phyloP scores from a whole-genome alignment of 2,113 vertebrate species.

The Tinamus guttatus region DNA sequence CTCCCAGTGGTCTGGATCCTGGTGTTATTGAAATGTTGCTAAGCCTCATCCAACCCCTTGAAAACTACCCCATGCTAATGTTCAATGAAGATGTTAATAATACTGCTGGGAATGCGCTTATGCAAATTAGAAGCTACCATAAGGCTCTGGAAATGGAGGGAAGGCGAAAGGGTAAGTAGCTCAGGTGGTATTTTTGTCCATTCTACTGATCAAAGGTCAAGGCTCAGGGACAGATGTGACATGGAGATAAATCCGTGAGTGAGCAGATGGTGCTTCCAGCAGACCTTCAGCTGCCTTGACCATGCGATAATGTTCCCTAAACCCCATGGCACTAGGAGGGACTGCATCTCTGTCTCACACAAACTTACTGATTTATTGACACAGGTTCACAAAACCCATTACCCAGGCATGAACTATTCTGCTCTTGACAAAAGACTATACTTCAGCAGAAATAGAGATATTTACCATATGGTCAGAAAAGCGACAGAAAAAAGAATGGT shows the following conservation, averaged over 20 bases:
- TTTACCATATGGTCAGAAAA: not conserved
- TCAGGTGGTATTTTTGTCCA: slow-evolving; percentile 56
- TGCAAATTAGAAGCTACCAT: slow-evolving; percentile 35
- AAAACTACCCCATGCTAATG: not conserved
- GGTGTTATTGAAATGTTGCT: not conserved
- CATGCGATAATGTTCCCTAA: not conserved
- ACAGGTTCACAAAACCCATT: not conserved
- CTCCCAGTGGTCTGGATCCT: not conserved
- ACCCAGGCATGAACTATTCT: not conserved
- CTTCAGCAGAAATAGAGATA: not conserved
- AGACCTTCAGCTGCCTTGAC: slow-evolving; percentile 45
- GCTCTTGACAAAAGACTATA: not conserved
- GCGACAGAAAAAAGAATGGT: not conserved
- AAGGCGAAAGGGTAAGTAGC: slow-evolving; percentile 55
- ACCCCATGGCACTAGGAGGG: not conserved
- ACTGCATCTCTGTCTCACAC: not conserved
- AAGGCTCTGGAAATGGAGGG: not conserved
- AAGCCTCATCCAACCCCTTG: not conserved
- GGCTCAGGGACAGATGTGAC: slow-evolving; percentile 31
- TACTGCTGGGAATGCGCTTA: not conserved
- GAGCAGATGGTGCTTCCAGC: slow-evolving; percentile 54
- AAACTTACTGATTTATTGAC: slow-evolving; percentile 12
- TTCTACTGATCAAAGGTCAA: slow-evolving; percentile 51
- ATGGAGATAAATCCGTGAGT: slow-evolving; percentile 11
- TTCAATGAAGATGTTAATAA: not conserved